Evolutionary conservation across 2,888 invertebrate genomes (phyloP).

Genomic region (Melitaea athalia): DNA sequence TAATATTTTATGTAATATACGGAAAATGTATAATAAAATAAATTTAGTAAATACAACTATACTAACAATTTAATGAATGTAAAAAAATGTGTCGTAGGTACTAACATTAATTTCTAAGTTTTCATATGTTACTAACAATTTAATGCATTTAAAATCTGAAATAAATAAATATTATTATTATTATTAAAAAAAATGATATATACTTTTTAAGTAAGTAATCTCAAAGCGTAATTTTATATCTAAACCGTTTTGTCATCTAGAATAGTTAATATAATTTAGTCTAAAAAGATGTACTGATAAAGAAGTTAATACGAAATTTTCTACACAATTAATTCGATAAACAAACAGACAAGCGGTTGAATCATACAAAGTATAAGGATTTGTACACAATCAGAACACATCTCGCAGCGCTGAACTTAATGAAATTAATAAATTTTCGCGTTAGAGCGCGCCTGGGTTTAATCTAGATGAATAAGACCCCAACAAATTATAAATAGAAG

Average conservation of each 20-base stretch:
- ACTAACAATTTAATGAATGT: too few relatives aligned
- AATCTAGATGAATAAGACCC: constrained; percentile 42
- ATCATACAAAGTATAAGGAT: constrained; percentile 43
- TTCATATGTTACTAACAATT: too few relatives aligned
- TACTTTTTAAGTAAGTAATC: too few relatives aligned
- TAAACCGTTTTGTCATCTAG: too few relatives aligned
- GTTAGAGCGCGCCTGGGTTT: constrained; percentile 33
- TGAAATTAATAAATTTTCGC: constrained; percentile 45
- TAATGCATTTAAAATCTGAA: too few relatives aligned
- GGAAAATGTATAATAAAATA: too few relatives aligned
- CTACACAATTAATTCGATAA: constrained; percentile 30
- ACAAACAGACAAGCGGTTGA: constrained; percentile 23
- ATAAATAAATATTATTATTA: too few relatives aligned
- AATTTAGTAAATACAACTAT: too few relatives aligned
- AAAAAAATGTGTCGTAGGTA: too few relatives aligned
- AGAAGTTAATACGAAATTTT: constrained; percentile 18
- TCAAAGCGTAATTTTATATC: too few relatives aligned
- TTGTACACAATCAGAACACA: constrained; percentile 42
- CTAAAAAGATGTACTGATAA: background rate
- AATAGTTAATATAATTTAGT: background rate
- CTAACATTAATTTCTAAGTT: too few relatives aligned
- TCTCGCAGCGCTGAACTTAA: constrained; percentile 33
- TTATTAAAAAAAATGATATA: too few relatives aligned
- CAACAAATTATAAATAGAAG: constrained; percentile 39
- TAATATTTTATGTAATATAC: background rate